These are phyloP conservation scores for Sinopyrophorus schimmeli DNA, from an alignment of 2,888 invertebrate species.

Conservation along the genomic window DNA sequence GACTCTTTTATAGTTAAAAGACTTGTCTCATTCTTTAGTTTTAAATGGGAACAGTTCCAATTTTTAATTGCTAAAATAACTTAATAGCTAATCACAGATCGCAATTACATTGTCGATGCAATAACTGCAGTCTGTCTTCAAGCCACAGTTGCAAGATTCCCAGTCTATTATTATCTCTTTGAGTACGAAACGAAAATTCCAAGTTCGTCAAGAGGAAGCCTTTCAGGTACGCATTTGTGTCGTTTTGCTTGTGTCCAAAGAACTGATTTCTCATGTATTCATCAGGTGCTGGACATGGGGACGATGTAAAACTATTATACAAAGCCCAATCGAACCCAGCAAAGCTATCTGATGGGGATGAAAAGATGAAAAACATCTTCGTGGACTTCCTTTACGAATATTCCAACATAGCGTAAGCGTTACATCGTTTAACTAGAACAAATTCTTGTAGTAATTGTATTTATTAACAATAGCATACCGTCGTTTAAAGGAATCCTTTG, in stretches of 20 bases:
- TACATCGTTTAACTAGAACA: neutral
- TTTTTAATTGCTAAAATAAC: neutral
- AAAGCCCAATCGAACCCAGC: neutral
- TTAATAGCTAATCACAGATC: slow-evolving; percentile 63
- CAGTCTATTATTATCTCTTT: slow-evolving; percentile 58
- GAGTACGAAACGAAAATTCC: slow-evolving; percentile 3
- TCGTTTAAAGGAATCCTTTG: slow-evolving; percentile 4
- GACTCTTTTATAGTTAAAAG: neutral
- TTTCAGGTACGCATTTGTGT: neutral
- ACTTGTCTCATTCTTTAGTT: neutral
- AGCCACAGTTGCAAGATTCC: slow-evolving; percentile 50
- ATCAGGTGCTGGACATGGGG: slow-evolving; percentile 12
- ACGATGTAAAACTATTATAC: slow-evolving; percentile 9
- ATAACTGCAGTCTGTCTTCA: slow-evolving; percentile 41
- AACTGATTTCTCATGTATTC: neutral
- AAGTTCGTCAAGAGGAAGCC: neutral
- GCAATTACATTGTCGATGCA: slow-evolving; percentile 56
- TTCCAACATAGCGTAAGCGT: slow-evolving; percentile 11
- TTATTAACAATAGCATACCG: neutral
- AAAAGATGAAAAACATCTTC: slow-evolving; percentile 12
- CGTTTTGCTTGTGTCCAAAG: neutral
- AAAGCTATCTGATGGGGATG: slow-evolving; percentile 1
- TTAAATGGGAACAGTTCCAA: neutral
- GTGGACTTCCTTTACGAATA: slow-evolving; percentile 11
- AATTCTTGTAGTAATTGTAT: neutral